Conservation (phyloP, 2,797 vertebrate genomes). For the Intellagama lesueurii region DNA sequence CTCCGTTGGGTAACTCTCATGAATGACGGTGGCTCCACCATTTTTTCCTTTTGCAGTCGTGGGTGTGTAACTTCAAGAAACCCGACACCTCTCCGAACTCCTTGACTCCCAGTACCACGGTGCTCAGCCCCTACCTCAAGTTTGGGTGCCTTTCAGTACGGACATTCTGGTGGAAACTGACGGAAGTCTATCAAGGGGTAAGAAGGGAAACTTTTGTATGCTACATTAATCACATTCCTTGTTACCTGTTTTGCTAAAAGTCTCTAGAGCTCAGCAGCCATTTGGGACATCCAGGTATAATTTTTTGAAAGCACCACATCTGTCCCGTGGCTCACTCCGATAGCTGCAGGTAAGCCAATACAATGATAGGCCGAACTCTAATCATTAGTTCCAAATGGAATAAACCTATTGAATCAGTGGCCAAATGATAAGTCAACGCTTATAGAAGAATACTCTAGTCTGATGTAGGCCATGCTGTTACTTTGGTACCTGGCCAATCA, state of each 20-base stretch:
- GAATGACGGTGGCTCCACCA: neutral
- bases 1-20: neutral
- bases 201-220: slow-evolving; percentile 31
- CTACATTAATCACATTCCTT: neutral
- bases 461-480: neutral
- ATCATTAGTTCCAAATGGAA: too few relatives aligned
- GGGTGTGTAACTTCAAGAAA: slow-evolving; percentile 84
- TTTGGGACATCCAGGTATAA: neutral
- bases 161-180: slow-evolving; percentile 83
- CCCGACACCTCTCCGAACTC: slow-evolving; percentile 82
- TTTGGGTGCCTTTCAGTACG: slow-evolving; percentile 82
- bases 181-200: slow-evolving; percentile 79
- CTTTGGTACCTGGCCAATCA: neutral
- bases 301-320: neutral
- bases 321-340: too few relatives aligned
- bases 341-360: too few relatives aligned
- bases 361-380: too few relatives aligned
- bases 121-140: slow-evolving; percentile 83
- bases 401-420: too few relatives aligned
- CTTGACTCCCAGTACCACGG: slow-evolving; percentile 83
- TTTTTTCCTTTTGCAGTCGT: slow-evolving; percentile 64
- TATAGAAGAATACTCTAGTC: too few relatives aligned
- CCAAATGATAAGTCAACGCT: too few relatives aligned
- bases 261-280: neutral
- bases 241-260: neutral